A percentile compares a stretch with the other conserved stretches of the same genome.
Evolutionary conservation across 2,888 invertebrate genomes (phyloP).

Genomic region (Bursaphelenchus okinawaensis): DNA sequence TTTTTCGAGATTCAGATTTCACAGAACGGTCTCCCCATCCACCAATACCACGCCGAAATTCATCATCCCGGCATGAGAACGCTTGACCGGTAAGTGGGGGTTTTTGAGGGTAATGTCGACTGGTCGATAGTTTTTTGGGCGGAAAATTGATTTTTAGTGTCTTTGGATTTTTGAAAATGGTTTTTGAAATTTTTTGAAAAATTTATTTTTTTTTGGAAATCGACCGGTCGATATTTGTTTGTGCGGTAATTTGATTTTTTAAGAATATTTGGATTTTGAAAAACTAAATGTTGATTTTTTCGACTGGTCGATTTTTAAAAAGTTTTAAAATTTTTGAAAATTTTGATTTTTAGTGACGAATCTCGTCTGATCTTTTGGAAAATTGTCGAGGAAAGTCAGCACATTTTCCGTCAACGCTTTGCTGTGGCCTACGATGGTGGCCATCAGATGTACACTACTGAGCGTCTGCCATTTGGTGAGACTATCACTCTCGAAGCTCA

Average conservation of each 20-base stretch:
- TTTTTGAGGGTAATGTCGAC: too few relatives aligned
- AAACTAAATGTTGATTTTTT: background rate
- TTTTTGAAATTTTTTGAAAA: too few relatives aligned
- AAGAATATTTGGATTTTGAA: too few relatives aligned
- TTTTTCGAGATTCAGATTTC: slow-evolving; percentile 44
- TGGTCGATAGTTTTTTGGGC: too few relatives aligned
- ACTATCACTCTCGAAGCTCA: slow-evolving; percentile 26
- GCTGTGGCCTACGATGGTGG: slow-evolving; percentile 50
- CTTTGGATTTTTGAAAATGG: too few relatives aligned
- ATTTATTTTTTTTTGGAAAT: too few relatives aligned
- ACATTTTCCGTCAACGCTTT: slow-evolving; percentile 43
- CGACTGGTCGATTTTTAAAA: background rate
- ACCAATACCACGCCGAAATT: slow-evolving; percentile 51
- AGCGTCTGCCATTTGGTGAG: background rate
- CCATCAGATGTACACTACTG: slow-evolving; percentile 43
- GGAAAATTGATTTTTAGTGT: too few relatives aligned
- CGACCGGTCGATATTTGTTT: too few relatives aligned
- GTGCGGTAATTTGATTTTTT: too few relatives aligned
- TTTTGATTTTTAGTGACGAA: slow-evolving; percentile 41
- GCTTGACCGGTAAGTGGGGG: slow-evolving; percentile 41
- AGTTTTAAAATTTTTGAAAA: background rate
- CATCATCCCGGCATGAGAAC: slow-evolving; percentile 46
- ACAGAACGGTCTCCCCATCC: slow-evolving; percentile 38
- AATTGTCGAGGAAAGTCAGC: slow-evolving; percentile 36
- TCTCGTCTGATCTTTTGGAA: slow-evolving; percentile 51